Base-by-base conservation (phyloP, 2,797 vertebrate species). In the Hippoglossus hippoglossus region DNA sequence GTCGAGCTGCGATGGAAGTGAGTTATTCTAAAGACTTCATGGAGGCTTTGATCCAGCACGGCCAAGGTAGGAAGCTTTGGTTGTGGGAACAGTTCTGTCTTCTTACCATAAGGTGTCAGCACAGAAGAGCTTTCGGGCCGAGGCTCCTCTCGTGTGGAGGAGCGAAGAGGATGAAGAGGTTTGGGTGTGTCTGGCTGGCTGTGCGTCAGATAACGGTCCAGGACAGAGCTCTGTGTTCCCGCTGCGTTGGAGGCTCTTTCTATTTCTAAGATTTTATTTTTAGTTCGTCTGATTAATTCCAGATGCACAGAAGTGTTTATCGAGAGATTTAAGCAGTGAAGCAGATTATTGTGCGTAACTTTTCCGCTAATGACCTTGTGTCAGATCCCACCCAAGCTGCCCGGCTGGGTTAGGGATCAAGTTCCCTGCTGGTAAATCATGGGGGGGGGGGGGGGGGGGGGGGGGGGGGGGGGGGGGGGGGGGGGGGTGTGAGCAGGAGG, bases 31-130 rank as follows among this genome's bases (percentile, higher is more conserved):
- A 87, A 87, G 88, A 90, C 85, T 91, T 81, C 87, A 94, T 95
- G 93, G 94, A 95, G 80, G 87, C 86, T 88, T 67, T 94, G 88
- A 95, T 95, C 86, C 92, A 92, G 54, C 91, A 88, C 58, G 91
- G 91, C 82, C 94, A 94, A 95, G 94, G 94, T 95, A 94, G 91
- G 94, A 80, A 1, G 15, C 6, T 26, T 63, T 59, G n/a, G 18
- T 61, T 18, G 47, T 47, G 44, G 53, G 60, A 41, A 79, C 86
- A 90, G 77, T 93, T 85, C 91, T 71, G 72, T 67, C 53, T 74
- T 85, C 74, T 86, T 71, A 81, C 93, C 92, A 91, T 87, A 73
- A 93, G 92, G 89, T 90, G 91, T 91, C 92, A 91, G 89, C 84
- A 90, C 65, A 88, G 75, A 89, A 63, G 63, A 70, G 12, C 78